phyloP scores from a whole-genome alignment of 2,888 invertebrate species.

The Campoplex nolae region DNA sequence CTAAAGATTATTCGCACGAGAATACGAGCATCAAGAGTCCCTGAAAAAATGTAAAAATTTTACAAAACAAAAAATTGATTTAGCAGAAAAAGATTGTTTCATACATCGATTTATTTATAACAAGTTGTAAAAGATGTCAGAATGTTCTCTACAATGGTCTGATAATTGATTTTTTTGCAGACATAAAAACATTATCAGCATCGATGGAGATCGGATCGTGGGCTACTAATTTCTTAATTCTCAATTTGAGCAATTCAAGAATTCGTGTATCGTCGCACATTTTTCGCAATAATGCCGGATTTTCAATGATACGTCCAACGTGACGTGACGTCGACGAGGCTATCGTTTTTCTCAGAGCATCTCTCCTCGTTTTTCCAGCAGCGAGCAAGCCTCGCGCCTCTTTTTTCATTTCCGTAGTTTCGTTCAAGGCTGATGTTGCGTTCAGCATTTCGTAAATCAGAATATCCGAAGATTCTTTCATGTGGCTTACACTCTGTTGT shows the following conservation, averaged over 20 bases:
- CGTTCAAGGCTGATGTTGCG: slow-evolving; percentile 20
- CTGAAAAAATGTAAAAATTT: slow-evolving; percentile 46
- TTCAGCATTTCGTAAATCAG: slow-evolving; percentile 51
- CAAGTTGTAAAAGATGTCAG: neutral
- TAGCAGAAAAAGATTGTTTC: neutral
- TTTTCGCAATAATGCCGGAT: slow-evolving; percentile 66
- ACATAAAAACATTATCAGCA: neutral
- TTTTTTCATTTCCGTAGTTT: slow-evolving; percentile 37
- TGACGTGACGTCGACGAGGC: slow-evolving; percentile 59
- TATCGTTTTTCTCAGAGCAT: slow-evolving; percentile 63
- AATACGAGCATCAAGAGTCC: slow-evolving; percentile 25
- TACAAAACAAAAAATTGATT: neutral
- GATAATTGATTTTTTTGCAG: slow-evolving; percentile 39
- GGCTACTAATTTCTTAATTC: slow-evolving; percentile 26
- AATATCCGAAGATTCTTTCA: slow-evolving; percentile 67
- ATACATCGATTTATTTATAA: neutral
- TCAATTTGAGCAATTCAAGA: slow-evolving; percentile 54
- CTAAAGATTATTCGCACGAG: slow-evolving; percentile 1
- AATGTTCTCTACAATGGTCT: neutral
- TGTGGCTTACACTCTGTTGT: slow-evolving; percentile 69
- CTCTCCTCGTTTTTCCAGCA: slow-evolving; percentile 55
- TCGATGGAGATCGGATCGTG: neutral
- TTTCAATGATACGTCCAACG: slow-evolving; percentile 61
- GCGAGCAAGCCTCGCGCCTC: slow-evolving; percentile 51
- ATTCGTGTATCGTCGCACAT: slow-evolving; percentile 65